Base-by-base conservation (phyloP, 2,113 vertebrate genomes). In the Microtus montanus region DNA sequence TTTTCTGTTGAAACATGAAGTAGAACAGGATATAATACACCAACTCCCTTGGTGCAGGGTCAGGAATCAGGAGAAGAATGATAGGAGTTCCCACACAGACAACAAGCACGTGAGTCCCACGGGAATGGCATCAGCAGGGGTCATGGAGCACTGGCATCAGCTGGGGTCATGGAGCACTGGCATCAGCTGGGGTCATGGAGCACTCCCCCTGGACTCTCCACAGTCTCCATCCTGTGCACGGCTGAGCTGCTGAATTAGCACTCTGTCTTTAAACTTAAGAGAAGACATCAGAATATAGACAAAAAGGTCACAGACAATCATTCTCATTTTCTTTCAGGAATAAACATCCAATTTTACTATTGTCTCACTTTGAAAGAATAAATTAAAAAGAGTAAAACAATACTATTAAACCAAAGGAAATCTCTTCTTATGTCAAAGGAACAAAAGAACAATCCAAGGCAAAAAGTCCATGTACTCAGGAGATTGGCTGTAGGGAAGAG, bases 311-410 rank as follows among this genome's bases (percentile, higher is more conserved):
- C 80, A 77, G 73, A 47, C 28, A 84, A 79, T 54, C 28, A 41
- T 52, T 6, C 28, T 90, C 41, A 38, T 2, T 83, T 96, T 78
- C 20, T 68, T 96, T 91, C 58, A 77, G 38, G 20, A 94, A 38
- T 54, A 88, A 54, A 41, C 54, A 68, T 13, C 73, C 64, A 90
- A 82, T 86, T 22, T 93, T 94, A 87, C 3, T 64, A n/a, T 73
- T 75, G 35, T 68, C 35, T 90, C 66, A 41, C 85, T 97, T 92
- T 66, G 38, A 95, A 77, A 41, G 66, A 73, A 90, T 44, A 85
- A 95, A 85, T 77, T 15, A 5, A 68, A 80, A 80, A 90, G 35
- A 33, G 17, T 28, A 82, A 92, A 88, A 78, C 24, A 94, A 68
- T 66, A 87, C 24, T 93, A 82, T 79, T 64, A 84, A 91, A 52